These are phyloP conservation scores for silkworm (Bombyx mori) DNA, from an alignment of 1,140 invertebrate genomes.

Conservation along the genomic window DNA sequence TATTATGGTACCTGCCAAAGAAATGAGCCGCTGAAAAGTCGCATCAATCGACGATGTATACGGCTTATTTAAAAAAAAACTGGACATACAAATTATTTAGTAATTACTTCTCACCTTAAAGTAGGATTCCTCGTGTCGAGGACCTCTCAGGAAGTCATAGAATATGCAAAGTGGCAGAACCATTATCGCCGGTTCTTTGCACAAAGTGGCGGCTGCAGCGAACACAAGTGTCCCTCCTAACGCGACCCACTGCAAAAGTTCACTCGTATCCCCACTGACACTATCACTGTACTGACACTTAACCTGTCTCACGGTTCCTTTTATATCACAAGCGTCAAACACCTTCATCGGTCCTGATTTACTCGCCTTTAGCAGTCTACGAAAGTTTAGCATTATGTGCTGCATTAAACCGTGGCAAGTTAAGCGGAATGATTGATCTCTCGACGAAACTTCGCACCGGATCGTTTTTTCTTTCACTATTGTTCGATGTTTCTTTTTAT, in stretches of 20 bases:
- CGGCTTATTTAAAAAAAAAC: too few species aligned
- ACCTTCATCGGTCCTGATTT: slow-evolving; percentile 53
- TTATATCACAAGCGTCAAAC: slow-evolving; percentile 48
- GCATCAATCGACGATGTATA: too few species aligned
- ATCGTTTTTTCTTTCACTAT: slow-evolving; percentile 36
- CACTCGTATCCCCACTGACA: slow-evolving; percentile 59
- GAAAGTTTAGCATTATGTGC: slow-evolving; percentile 54
- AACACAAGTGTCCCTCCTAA: slow-evolving; percentile 74
- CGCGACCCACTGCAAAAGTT: slow-evolving; percentile 68
- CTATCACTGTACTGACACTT: slow-evolving; percentile 57
- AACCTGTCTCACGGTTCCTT: slow-evolving; percentile 35
- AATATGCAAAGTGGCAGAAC: slow-evolving; percentile 89
- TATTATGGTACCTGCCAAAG: too few species aligned
- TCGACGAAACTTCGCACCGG: slow-evolving; percentile 28
- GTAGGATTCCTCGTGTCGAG: slow-evolving; percentile 57
- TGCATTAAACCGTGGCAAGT: slow-evolving; percentile 56
- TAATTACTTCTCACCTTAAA: slow-evolving; percentile 53
- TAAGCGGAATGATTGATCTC: slow-evolving; percentile 44
- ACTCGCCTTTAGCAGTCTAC: slow-evolving; percentile 48
- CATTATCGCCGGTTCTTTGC: slow-evolving; percentile 94
- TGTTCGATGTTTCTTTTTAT: slow-evolving; percentile 40
- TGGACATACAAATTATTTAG: neutral
- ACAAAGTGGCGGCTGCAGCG: slow-evolving; percentile 81
- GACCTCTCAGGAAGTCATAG: slow-evolving; percentile 76
- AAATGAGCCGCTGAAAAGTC: too few species aligned